Conservation (phyloP, 1,140 invertebrate genomes). For the Pseudobourletiella spinata region DNA sequence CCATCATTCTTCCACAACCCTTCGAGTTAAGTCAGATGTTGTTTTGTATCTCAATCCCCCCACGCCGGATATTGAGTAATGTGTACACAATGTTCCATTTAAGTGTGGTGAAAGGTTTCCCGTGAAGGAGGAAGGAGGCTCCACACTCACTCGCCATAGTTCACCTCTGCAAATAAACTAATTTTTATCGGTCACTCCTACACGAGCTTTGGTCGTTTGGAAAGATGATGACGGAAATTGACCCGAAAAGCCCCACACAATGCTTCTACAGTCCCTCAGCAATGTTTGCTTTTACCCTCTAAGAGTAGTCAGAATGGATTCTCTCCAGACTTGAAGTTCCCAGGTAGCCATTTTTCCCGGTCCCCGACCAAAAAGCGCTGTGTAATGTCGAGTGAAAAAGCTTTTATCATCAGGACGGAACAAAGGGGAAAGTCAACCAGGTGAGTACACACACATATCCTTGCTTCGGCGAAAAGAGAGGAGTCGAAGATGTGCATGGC, state of each 20-base stretch:
- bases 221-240: slow-evolving; percentile 11
- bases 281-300: not conserved
- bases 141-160: not conserved
- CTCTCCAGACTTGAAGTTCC: too few species aligned
- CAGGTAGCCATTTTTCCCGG: too few species aligned
- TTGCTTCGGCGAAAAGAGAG: too few species aligned
- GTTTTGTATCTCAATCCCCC: too few species aligned
- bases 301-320: too few species aligned
- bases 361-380: not conserved
- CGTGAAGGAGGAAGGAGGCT: not conserved
- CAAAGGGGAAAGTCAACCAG: not conserved
- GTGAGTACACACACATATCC: not conserved
- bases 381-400: not conserved
- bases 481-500: too few species aligned
- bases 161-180: not conserved
- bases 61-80: slow-evolving; percentile 3
- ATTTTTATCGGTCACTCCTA: not conserved
- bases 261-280: not conserved
- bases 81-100: slow-evolving; percentile 5
- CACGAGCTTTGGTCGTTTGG: not conserved
- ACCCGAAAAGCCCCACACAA: slow-evolving; percentile 2
- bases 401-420: not conserved
- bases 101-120: slow-evolving; percentile 8
- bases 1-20: not conserved
- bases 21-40: not conserved